phyloP scores from a whole-genome alignment of 2,888 invertebrate species.

The Suillia variegata region DNA sequence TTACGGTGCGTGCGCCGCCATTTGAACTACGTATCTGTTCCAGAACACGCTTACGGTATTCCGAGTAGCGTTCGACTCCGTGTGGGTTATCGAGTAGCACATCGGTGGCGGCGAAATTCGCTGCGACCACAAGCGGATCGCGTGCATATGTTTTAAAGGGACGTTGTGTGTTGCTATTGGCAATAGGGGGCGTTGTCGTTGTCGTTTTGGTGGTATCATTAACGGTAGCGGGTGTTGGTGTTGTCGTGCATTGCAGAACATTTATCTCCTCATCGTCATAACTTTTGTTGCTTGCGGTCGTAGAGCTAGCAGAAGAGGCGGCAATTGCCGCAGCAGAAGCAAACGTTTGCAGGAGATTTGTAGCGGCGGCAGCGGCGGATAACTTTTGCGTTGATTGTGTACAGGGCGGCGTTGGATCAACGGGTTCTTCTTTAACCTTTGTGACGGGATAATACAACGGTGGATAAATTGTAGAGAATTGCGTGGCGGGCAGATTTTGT shows the following conservation, averaged over 20 bases:
- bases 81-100: conserved; percentile 65
- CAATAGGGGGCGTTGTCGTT: conserved; percentile 25
- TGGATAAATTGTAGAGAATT: conserved; percentile 41
- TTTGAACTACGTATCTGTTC: conserved; percentile 70
- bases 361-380: conserved; percentile 17
- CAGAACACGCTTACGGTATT: conserved; percentile 70
- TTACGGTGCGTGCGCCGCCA: conserved; percentile 64
- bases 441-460: conserved; percentile 39
- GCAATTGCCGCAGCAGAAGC: conserved; percentile 35
- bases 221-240: conserved; percentile 21
- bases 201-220: conserved; percentile 32
- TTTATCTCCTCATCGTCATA: not conserved
- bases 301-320: not conserved
- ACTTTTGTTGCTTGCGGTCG: not conserved
- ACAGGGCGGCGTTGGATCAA: not conserved
- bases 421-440: conserved; percentile 40
- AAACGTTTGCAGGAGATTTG: conserved; percentile 35
- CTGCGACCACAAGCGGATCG: conserved; percentile 68
- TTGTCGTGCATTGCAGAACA: conserved; percentile 5
- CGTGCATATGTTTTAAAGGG: conserved; percentile 77
- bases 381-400: not conserved
- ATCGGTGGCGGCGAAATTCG: conserved; percentile 65
- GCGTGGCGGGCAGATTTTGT: not conserved
- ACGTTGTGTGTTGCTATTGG: conserved; percentile 55
- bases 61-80: conserved; percentile 72